These are phyloP conservation scores for Antitype chi DNA, from an alignment of 2,888 invertebrate genomes.

Conservation along the genomic window DNA sequence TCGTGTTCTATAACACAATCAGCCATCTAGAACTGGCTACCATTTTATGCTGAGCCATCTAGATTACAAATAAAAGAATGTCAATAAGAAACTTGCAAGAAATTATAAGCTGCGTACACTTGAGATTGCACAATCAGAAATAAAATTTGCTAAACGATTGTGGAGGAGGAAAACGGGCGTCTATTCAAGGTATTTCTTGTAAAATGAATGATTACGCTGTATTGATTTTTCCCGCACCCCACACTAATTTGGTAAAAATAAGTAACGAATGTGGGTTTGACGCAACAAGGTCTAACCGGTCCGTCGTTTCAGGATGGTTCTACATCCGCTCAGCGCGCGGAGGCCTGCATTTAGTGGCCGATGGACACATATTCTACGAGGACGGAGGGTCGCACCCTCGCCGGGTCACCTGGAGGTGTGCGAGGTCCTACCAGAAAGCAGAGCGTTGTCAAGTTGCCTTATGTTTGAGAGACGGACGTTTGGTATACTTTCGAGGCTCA, in stretches of 20 bases:
- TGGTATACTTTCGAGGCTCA: conserved; percentile 86
- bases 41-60: conserved; percentile 74
- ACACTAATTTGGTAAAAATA: conserved; percentile 24
- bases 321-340: conserved; percentile 89
- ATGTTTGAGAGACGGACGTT: conserved; percentile 86
- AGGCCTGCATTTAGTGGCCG: conserved; percentile 86
- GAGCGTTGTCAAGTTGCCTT: conserved; percentile 88
- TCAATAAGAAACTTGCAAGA: conserved; percentile 48
- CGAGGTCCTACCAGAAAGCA: conserved; percentile 88
- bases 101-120: conserved; percentile 16
- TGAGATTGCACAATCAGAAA: conserved; percentile 21
- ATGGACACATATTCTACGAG: conserved; percentile 89
- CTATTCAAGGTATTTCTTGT: conserved; percentile 56
- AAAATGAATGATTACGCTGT: conserved; percentile 33
- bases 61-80: conserved; percentile 75
- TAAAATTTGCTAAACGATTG: conserved; percentile 11
- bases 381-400: conserved; percentile 88
- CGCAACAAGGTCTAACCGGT: conserved; percentile 64
- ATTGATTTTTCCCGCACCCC: conserved; percentile 38
- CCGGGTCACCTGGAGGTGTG: conserved; percentile 88
- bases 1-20: conserved; percentile 32
- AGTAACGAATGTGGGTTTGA: conserved; percentile 21
- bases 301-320: conserved; percentile 86
- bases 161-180: conserved; percentile 22
- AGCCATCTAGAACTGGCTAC: conserved; percentile 82